Percentiles rank a stretch among this genome's conserved stretches.
phyloP scores from a whole-genome alignment of 1,140 invertebrate genomes.

The Campoletis sonorensis region DNA sequence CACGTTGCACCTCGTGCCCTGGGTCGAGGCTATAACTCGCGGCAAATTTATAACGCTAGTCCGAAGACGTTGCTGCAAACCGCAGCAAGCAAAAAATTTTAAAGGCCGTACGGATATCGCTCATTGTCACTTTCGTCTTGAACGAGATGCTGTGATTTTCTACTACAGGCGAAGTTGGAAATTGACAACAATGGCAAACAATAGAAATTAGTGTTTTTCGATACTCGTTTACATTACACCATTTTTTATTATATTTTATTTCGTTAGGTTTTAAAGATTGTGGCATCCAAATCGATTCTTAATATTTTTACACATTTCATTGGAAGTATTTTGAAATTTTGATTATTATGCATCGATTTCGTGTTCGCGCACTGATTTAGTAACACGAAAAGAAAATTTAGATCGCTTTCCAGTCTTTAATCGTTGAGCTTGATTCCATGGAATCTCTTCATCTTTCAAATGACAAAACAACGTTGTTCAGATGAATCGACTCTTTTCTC shows the following conservation, averaged over 20 bases:
- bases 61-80: conserved; percentile 17
- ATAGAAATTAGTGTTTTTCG: not conserved
- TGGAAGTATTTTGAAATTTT: not conserved
- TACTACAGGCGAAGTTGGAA: not conserved
- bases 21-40: conserved; percentile 61
- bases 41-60: conserved; percentile 60
- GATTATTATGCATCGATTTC: no score
- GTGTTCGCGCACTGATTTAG: no score
- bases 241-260: not conserved
- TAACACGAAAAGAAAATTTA: no score
- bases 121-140: not conserved
- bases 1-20: conserved; percentile 52
- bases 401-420: no score
- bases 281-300: not conserved
- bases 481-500: no score
- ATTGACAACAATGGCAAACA: not conserved
- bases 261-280: not conserved
- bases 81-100: not conserved
- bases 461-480: no score
- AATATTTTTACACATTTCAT: not conserved
- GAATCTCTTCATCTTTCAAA: no score
- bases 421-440: no score
- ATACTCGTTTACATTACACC: not conserved
- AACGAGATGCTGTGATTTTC: not conserved
- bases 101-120: not conserved